Conservation (phyloP, 2,888 invertebrate species). For the Macaria liturata region DNA sequence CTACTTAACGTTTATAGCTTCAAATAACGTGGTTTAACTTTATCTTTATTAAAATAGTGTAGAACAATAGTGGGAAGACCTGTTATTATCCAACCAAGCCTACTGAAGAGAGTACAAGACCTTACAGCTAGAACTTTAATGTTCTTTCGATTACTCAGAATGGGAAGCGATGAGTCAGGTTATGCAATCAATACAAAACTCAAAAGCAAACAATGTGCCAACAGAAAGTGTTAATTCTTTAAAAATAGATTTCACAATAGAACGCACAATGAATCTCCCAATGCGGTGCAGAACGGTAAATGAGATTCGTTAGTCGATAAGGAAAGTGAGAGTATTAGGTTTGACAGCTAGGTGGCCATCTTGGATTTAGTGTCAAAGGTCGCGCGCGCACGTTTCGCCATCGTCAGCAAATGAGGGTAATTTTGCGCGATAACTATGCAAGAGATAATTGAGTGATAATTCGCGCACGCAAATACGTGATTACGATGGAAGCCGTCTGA, state of each 20-base stretch:
- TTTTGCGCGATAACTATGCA: conserved; percentile 53
- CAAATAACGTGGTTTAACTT: conserved; percentile 45
- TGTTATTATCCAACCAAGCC: conserved; percentile 15
- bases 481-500: conserved; percentile 36
- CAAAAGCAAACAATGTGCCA: conserved; percentile 42
- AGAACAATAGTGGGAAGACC: conserved; percentile 39
- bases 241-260: conserved; percentile 52
- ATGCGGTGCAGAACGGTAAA: conserved; percentile 52
- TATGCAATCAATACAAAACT: conserved; percentile 38
- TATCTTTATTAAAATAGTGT: conserved; percentile 21
- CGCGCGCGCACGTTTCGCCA: conserved; percentile 65
- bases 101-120: conserved; percentile 13
- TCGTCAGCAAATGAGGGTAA: conserved; percentile 61
- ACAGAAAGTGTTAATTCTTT: conserved; percentile 53
- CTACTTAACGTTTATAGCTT: conserved; percentile 55
- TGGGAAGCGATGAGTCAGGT: conserved; percentile 31
- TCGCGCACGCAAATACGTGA: conserved; percentile 38
- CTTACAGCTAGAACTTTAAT: background rate
- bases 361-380: conserved; percentile 73
- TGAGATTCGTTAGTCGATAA: conserved; percentile 65
- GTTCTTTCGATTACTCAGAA: conserved; percentile 3
- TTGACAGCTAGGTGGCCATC: conserved; percentile 71
- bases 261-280: conserved; percentile 55
- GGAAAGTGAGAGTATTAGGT: conserved; percentile 74
- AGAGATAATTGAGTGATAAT: conserved; percentile 57